phyloP scores from a whole-genome alignment of 2,113 vertebrate species.

The Suricata suricatta region DNA sequence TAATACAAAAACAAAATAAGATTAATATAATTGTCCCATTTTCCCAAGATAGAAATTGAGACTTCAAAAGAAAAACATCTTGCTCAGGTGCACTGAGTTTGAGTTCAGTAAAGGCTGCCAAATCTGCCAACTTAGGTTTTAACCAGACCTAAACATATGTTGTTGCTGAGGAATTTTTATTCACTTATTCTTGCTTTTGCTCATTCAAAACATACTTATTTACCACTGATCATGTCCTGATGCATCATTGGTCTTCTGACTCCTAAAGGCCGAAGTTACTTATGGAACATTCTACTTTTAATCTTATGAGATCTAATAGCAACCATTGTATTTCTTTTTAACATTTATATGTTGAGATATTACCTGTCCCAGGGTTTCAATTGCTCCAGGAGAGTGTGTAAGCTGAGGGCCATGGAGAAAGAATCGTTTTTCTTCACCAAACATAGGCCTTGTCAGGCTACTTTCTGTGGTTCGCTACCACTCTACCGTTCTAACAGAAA shows the following conservation, averaged over 20 bases:
- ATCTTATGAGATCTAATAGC: background rate
- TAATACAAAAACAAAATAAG: background rate
- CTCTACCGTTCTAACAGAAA: too few species aligned
- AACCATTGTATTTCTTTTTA: background rate
- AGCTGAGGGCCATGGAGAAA: background rate
- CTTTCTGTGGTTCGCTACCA: background rate
- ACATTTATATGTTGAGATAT: background rate
- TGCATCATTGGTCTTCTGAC: too few species aligned
- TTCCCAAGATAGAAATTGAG: background rate
- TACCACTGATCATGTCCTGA: background rate
- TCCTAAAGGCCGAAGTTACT: background rate
- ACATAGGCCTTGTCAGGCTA: background rate
- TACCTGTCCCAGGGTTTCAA: background rate
- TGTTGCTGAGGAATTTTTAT: background rate
- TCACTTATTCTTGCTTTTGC: background rate
- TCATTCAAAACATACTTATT: background rate
- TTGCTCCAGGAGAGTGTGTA: background rate
- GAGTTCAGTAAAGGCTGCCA: background rate
- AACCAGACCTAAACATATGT: background rate
- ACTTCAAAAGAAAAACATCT: background rate
- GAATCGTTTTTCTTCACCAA: too few species aligned
- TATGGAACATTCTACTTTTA: background rate
- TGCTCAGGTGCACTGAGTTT: background rate
- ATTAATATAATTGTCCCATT: background rate
- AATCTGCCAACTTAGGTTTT: background rate